Conservation (phyloP, 2,888 invertebrate genomes). For the Choristoneura rosaceana region DNA sequence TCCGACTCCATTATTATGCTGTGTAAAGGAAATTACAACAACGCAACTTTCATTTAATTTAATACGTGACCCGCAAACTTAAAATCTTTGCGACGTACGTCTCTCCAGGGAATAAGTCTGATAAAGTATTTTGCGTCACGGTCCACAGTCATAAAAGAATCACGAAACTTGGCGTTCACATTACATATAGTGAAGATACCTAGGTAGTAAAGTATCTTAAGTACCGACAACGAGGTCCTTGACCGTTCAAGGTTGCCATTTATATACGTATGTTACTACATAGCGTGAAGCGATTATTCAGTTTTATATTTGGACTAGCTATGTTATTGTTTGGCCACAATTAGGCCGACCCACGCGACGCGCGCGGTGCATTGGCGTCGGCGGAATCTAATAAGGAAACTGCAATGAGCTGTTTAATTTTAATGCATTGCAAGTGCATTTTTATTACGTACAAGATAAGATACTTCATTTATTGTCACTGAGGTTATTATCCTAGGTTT, state of each 20-base stretch:
- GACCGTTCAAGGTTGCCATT: conserved; percentile 54
- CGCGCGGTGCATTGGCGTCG: conserved; percentile 34
- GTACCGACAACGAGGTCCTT: conserved; percentile 47
- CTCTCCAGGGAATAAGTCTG: conserved; percentile 19
- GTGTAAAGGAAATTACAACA: conserved; percentile 18
- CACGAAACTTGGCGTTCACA: conserved; percentile 41
- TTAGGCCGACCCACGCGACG: conserved; percentile 46
- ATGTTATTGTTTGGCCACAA: conserved; percentile 64
- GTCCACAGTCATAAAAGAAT: conserved; percentile 34
- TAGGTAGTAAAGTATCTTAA: conserved; percentile 25
- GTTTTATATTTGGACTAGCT: conserved; percentile 61
- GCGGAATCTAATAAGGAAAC: conserved; percentile 10
- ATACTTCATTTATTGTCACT: too few relatives aligned
- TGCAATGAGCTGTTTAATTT: conserved; percentile 14
- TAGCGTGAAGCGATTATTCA: conserved; percentile 63
- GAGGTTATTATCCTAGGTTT: neutral
- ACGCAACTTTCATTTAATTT: conserved; percentile 36
- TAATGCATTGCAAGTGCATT: neutral
- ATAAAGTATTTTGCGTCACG: conserved; percentile 28
- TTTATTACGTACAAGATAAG: neutral
- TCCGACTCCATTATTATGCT: conserved; percentile 6
- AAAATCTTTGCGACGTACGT: conserved; percentile 18
- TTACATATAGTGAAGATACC: conserved; percentile 47
- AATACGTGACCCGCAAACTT: conserved; percentile 32
- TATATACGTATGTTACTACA: conserved; percentile 44